A percentile compares a stretch with the other conserved stretches of the same genome.
Conservation (phyloP, 2,113 vertebrate genomes). For the Hemicordylus capensis region DNA sequence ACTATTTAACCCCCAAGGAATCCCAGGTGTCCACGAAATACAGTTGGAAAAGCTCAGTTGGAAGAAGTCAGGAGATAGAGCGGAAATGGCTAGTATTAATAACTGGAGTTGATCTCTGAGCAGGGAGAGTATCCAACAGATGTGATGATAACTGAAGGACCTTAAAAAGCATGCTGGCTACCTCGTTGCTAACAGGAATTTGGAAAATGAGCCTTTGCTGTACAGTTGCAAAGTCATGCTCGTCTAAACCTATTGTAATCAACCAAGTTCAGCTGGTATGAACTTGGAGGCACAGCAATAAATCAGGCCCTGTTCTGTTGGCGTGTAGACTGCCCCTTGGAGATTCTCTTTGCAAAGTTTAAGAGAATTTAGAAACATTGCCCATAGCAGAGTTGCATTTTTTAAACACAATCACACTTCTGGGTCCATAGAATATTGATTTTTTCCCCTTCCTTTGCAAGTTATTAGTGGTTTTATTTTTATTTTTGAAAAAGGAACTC, state of each 20-base stretch:
- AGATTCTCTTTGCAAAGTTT: neutral
- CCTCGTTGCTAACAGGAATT: neutral
- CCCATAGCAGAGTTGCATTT: neutral
- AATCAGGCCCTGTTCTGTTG: neutral
- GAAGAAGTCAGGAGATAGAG: no score
- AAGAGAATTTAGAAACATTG: constrained; percentile 24
- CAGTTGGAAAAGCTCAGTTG: no score
- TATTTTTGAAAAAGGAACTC: neutral
- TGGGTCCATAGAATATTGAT: neutral
- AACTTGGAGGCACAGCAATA: neutral
- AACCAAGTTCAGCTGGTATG: neutral
- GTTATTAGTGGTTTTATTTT: neutral
- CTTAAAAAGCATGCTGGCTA: accelerated
- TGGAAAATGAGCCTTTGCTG: neutral
- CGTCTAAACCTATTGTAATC: neutral
- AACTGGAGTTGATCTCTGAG: no score
- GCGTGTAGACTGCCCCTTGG: neutral
- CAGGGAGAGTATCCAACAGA: neutral
- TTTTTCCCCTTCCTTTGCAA: neutral
- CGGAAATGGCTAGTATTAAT: no score
- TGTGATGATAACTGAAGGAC: neutral
- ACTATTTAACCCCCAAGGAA: no score
- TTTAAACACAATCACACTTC: constrained; percentile 37
- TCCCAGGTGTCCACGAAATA: no score
- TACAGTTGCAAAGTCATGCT: neutral